Evolutionary conservation across 2,888 invertebrate species (phyloP), one percentile per base, ranked within the genome.

Genomic region (Cataglyphis livida): DNA sequence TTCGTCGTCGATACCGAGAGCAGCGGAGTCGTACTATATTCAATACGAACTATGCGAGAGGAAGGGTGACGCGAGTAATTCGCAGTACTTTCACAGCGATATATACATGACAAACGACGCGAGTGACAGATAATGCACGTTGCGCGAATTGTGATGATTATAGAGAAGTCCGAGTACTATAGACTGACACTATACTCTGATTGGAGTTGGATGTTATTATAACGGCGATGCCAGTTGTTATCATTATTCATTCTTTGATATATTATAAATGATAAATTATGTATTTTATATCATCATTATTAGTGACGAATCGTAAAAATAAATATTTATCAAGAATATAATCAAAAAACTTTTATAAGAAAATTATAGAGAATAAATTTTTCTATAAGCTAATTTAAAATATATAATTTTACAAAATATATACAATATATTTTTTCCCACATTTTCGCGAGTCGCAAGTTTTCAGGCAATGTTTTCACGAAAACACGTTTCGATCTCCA

Each of bases 61-160:
- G 32, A 78, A 74, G n/a, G 51, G 73, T 59, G 44, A 71, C 73
- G 78, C 74, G 78, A 59, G 32, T 73, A 79, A 73, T 79, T 79
- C 78, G 7, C 35, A 61, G 59, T 73, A 73, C 78, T 79, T 79
- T 79, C 78, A 59, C 59, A 57, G 51, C 73, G 59, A 35, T 59
- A 73, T 79, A 73, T 79, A 73, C 73, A 73, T 59, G 73, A 71
- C 71, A 28, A 57, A 78, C 71, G 57, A 71, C 73, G 78, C 78
- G 78, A 59, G 59, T 73, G 78, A 78, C 78, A 59, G 78, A 70
- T 73, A 59, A 44, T 41, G 59, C 78, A 73, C 41, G 76, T 51
- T 28, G 71, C 73, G 57, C 68, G 57, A 79, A 79, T 79, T 73
- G 59, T 32, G 44, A 57, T 70, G 38, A 51, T 79, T 48, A 44